Evolutionary conservation across 1,140 invertebrate genomes (phyloP), one percentile per base, ranked within the genome.

Genomic region (Helicoverpa zea): DNA sequence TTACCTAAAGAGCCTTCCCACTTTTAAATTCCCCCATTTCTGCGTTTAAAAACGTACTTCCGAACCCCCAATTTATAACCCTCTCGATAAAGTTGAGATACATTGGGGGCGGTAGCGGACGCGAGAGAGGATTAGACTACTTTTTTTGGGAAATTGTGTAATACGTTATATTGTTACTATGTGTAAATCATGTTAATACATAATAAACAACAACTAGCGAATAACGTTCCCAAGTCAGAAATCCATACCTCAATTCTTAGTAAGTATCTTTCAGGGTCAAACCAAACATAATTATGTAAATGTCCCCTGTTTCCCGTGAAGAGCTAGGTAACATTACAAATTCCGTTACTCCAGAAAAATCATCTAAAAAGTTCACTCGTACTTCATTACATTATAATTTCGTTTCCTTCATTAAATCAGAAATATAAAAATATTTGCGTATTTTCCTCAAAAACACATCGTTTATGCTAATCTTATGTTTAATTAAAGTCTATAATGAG

Each of bases 51-150:
- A 85, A 84, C 77, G 81, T 81, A 83, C 84, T 80, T 83, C 78
- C 81, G 74, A 85, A 84, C 81, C 80, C 73, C 78, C 84, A 81
- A 85, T 85, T 85, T 85, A 85, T 85, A 83, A 85, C 84, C 81
- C 81, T 81, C 77, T 81, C 79, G 58, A 66, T 83, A 79, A 68
- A 76, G 75, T 35, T 49, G 74, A 56, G 80, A 68, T 81, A 64
- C 80, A 68, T 51, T 81, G 79, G 43, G 16, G 59, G 47, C 72
- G 66, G 58, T 2, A 70, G 78, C 79, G 74, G 30, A 63, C 47
- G 74, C 56, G 73, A 64, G 75, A 68, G 35, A 64, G 35, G 9
- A 35, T 66, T 49, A 12, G 7, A 35, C 35, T 35, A 30, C n/a
- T n/a, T n/a, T n/a, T n/a, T n/a, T n/a, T n/a, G n/a, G n/a, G n/a